These are phyloP conservation scores for Microtus richardsoni DNA, from an alignment of 2,113 vertebrate genomes.

Conservation along the genomic window DNA sequence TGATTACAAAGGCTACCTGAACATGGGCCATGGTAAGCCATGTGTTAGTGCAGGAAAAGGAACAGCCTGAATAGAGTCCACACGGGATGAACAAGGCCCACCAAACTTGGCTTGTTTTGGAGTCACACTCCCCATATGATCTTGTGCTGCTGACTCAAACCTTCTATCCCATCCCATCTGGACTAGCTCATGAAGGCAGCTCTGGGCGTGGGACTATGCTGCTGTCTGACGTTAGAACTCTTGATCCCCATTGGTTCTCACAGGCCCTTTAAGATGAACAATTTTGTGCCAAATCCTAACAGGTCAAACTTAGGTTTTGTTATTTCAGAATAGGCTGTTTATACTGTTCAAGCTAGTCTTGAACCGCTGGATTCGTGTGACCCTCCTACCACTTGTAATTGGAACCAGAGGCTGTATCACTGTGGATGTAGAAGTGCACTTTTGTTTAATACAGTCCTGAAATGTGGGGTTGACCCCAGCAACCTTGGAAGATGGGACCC, in stretches of 20 bases:
- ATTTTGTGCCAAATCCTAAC: rapidly evolving
- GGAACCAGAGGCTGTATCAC: background rate
- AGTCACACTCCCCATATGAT: rapidly evolving
- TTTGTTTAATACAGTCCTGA: background rate
- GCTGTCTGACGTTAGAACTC: too few species aligned
- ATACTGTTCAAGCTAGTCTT: background rate
- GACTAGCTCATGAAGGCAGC: background rate
- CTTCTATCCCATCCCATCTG: background rate
- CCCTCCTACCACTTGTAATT: background rate
- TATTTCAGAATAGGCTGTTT: background rate
- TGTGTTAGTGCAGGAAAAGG: background rate
- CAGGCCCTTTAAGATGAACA: too few species aligned
- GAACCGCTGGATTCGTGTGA: background rate
- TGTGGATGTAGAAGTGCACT: background rate
- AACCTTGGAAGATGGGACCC: background rate
- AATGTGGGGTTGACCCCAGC: rapidly evolving
- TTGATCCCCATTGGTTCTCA: background rate
- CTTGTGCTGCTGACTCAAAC: background rate
- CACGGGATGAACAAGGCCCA: background rate
- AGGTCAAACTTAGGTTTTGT: background rate
- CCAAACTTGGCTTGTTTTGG: rapidly evolving
- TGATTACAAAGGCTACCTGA: background rate
- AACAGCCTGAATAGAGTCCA: background rate
- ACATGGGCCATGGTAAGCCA: background rate
- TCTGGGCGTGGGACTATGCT: rapidly evolving